Evolutionary conservation across 2,113 vertebrate species (phyloP), one percentile per base, ranked within the genome.

Genomic region (Hippoglossus stenolepis): DNA sequence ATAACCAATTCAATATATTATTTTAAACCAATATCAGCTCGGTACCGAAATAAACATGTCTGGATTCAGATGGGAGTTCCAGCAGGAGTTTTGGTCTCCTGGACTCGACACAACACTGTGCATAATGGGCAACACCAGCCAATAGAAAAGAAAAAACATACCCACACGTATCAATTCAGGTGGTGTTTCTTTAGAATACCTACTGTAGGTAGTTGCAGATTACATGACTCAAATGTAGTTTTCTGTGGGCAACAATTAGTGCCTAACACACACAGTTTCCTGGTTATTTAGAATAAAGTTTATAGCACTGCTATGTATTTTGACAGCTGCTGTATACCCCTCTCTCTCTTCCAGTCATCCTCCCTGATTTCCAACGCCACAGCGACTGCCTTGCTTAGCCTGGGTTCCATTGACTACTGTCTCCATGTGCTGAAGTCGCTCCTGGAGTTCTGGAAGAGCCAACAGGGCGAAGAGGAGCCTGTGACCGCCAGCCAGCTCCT

Each of bases 301-400:
- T 17, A 56, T 3, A 21, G 2, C 57, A n/a, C 47, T 15, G 51
- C 12, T 3, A 61, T 86, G 1, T 21, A 72, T 51, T 53, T 53
- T 54, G 15, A 70, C 15, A 31, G 21, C 56, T 20, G 54, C 77
- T 65, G n/a, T 26, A 77, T 20, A 12, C 3, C 43, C 4, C 72
- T 64, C 80, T 88, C 80, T 88, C 83, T 82, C 26, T 51, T 64
- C 65, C 88, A 98, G 98, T 96, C 98, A 0, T 98, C 98, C 7
- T 99, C 98, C 45, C 94, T 99, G 85, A 99, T 99, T 93, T 99
- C 98, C 43, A 99, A 98, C 3, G 96, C 98, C 56, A 99, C 98
- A 0, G 98, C 98, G 0, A 97, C 97, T 0, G 98, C 98, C 3
- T 56, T 99, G 79, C 93, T 99, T 70, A 98, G 97, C 91, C 96